Evolutionary conservation across 2,113 vertebrate genomes (phyloP).

Genomic region (Caranx ignobilis): DNA sequence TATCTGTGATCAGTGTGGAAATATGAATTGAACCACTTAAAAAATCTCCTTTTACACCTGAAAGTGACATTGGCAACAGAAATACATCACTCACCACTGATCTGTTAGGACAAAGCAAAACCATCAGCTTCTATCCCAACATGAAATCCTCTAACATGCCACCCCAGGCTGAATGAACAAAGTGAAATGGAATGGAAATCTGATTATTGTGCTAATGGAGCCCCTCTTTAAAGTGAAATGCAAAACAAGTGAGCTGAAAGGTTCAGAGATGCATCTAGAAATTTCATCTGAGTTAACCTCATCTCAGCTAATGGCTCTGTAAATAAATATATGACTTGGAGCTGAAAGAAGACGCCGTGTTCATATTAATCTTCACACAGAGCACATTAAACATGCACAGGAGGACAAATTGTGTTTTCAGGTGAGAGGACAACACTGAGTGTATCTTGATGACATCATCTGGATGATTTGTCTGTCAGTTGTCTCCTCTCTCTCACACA

Average conservation of each 20-base stretch:
- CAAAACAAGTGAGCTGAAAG: background rate
- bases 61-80: background rate
- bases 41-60: too few relatives aligned
- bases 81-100: background rate
- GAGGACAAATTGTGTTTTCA: conserved; percentile 15
- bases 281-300: background rate
- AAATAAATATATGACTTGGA: background rate
- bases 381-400: conserved; percentile 3
- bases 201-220: background rate
- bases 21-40: too few relatives aligned
- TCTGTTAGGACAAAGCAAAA: background rate
- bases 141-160: background rate
- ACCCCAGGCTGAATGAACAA: background rate
- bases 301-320: background rate
- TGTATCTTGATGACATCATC: background rate
- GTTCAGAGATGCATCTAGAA: background rate
- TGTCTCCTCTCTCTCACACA: background rate
- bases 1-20: too few relatives aligned
- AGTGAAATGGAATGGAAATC: background rate
- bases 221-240: background rate
- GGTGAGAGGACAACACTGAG: background rate
- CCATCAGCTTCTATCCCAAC: background rate
- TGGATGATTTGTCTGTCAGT: background rate
- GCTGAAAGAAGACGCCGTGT: conserved; percentile 1
- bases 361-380: background rate